phyloP scores from a whole-genome alignment of 2,888 invertebrate genomes.

The Xylota segnis region DNA sequence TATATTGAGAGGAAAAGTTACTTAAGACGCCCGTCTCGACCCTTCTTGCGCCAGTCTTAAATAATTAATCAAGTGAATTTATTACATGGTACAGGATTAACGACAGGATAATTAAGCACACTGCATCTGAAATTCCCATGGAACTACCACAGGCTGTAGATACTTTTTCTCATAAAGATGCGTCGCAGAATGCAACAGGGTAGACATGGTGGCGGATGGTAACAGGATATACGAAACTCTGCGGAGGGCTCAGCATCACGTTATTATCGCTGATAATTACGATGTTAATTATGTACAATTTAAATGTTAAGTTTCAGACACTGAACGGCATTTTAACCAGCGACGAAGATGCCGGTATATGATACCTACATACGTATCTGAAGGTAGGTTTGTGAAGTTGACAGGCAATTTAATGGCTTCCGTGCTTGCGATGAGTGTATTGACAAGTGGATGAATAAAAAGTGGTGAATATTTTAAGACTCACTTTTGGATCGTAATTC shows the following conservation, averaged over 20 bases:
- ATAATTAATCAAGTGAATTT: constrained; percentile 74
- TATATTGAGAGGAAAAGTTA: constrained; percentile 26
- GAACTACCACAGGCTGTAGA: constrained; percentile 13
- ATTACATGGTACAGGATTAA: constrained; percentile 66
- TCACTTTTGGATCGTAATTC: no score
- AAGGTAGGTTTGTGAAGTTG: background rate
- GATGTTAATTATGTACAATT: constrained; percentile 64
- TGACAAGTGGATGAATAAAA: background rate
- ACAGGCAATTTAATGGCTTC: background rate
- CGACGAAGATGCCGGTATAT: background rate
- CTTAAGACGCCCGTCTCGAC: constrained; percentile 36
- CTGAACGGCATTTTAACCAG: background rate
- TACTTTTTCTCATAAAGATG: constrained; percentile 5
- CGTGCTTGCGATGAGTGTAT: background rate
- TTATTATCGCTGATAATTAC: constrained; percentile 63
- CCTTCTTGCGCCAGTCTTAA: constrained; percentile 33
- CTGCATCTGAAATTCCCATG: constrained; percentile 52
- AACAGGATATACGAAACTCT: constrained; percentile 36
- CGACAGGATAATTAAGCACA: constrained; percentile 70
- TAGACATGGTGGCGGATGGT: background rate
- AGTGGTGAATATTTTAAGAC: no score
- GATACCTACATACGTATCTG: background rate
- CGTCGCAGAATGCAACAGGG: constrained; percentile 40
- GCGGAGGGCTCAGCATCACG: background rate
- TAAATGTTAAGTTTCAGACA: constrained; percentile 52